A percentile compares a stretch with the other conserved stretches of the same genome.
Conservation (phyloP, 2,113 vertebrate species). For the Centropus unirufus region DNA sequence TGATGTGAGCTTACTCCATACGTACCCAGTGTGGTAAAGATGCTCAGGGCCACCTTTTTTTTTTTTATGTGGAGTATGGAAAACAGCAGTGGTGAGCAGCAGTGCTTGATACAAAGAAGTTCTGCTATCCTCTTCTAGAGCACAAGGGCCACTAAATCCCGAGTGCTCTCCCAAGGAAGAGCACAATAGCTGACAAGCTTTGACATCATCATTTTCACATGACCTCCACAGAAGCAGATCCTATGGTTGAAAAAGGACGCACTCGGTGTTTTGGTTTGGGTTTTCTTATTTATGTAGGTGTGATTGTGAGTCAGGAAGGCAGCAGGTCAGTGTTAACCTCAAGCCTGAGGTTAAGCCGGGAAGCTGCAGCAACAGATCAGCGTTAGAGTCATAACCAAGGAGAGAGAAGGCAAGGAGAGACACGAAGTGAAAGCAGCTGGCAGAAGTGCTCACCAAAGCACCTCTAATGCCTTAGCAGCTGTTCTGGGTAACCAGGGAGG, state of each 20-base stretch:
- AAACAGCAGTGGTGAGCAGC: neutral
- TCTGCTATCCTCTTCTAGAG: neutral
- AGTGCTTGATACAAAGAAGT: neutral
- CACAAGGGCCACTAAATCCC: neutral
- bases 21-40: neutral
- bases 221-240: neutral
- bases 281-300: neutral
- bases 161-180: neutral
- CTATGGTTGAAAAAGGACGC: neutral
- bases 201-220: neutral
- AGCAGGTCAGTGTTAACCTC: neutral
- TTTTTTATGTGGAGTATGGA: neutral
- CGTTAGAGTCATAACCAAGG: neutral
- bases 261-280: neutral
- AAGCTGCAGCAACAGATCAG: neutral
- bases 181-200: neutral
- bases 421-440: neutral
- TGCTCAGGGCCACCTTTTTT: neutral
- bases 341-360: neutral
- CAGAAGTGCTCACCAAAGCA: fast-evolving
- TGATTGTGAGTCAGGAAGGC: neutral
- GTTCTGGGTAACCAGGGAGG: neutral
- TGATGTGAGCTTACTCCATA: too few species aligned
- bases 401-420: neutral
- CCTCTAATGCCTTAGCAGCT: neutral